Percentiles rank a stretch among this genome's conserved stretches.
Conservation (phyloP, 2,797 vertebrate species). For the Corythornis leucogaster region DNA sequence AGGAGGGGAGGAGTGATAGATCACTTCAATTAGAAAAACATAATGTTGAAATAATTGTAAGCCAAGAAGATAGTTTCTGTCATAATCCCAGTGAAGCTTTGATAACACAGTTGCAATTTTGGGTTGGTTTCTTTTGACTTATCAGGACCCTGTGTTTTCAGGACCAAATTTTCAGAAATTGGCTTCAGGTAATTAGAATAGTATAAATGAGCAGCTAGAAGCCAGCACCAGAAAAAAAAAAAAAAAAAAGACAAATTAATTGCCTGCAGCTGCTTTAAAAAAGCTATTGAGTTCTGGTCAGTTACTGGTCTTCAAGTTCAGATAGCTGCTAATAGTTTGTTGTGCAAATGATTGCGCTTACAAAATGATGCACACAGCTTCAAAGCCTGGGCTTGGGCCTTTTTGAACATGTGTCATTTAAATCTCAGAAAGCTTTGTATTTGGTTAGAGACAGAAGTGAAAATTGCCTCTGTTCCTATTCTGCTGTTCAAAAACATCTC, state of each 20-base stretch:
- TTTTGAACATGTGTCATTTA: conserved; percentile 53
- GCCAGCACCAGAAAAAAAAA: background rate
- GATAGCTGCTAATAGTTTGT: conserved; percentile 66
- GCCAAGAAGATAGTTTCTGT: conserved; percentile 5
- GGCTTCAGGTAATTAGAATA: conserved; percentile 57
- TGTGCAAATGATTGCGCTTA: conserved; percentile 51
- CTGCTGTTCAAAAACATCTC: background rate
- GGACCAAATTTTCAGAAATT: conserved; percentile 53
- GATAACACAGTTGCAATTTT: conserved; percentile 43
- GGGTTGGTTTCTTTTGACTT: conserved; percentile 57
- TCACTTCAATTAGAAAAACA: conserved; percentile 33
- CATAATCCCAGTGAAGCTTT: conserved; percentile 31
- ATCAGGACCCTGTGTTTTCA: conserved; percentile 34
- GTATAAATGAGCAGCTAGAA: conserved; percentile 53
- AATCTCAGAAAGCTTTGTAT: conserved; percentile 49
- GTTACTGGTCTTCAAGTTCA: conserved; percentile 61
- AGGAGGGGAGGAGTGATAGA: background rate
- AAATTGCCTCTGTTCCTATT: conserved; percentile 43
- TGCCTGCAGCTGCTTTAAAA: conserved; percentile 52
- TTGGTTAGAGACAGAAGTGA: conserved; percentile 38
- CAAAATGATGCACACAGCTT: conserved; percentile 39
- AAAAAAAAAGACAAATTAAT: conserved; percentile 41
- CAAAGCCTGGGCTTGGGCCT: conserved; percentile 40
- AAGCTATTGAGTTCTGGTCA: conserved; percentile 52
- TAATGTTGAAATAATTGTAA: conserved; percentile 44